Percentiles rank a stretch among this genome's conserved stretches.
Conservation (phyloP, 1,140 invertebrate species). For the Drosophila sproati region DNA sequence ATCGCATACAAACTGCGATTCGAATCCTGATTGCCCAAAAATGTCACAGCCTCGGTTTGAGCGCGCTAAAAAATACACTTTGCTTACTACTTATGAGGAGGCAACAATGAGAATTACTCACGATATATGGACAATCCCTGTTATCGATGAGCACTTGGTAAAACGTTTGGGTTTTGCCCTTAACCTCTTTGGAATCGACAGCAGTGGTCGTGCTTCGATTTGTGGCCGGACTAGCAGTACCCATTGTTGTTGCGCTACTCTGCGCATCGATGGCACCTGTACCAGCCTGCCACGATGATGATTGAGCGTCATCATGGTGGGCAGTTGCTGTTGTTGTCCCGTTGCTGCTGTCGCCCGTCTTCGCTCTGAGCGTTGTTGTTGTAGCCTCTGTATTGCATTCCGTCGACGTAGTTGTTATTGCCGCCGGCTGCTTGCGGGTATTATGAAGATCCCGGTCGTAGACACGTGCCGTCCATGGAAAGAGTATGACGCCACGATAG, state of each 20-base stretch:
- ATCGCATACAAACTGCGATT: conserved; percentile 97
- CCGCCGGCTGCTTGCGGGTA: conserved; percentile 73
- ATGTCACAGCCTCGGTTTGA: conserved; percentile 98
- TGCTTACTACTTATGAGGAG: no score
- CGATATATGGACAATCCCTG: conserved; percentile 97
- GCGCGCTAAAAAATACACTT: conserved; percentile 88
- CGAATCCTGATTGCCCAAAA: conserved; percentile 97
- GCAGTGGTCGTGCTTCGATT: conserved; percentile 24
- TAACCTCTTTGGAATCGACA: conserved; percentile 91
- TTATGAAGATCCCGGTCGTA: conserved; percentile 95
- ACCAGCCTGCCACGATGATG: conserved; percentile 30
- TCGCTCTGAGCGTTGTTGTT: conserved; percentile 58
- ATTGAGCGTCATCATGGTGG: conserved; percentile 9
- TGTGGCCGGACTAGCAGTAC: conserved; percentile 23
- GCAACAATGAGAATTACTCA: conserved; percentile 86
- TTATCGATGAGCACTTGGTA: conserved; percentile 99
- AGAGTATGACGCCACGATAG: conserved; percentile 97
- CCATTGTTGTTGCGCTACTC: conserved; percentile 34
- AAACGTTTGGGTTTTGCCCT: conserved; percentile 96
- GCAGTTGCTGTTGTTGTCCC: neutral
- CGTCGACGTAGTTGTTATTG: conserved; percentile 72
- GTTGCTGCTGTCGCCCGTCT: conserved; percentile 70
- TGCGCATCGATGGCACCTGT: conserved; percentile 7
- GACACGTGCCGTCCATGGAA: conserved; percentile 97
- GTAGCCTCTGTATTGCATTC: conserved; percentile 66